Evolutionary conservation across 2,888 invertebrate genomes (phyloP).

Genomic region (Dolichomitus sp.): DNA sequence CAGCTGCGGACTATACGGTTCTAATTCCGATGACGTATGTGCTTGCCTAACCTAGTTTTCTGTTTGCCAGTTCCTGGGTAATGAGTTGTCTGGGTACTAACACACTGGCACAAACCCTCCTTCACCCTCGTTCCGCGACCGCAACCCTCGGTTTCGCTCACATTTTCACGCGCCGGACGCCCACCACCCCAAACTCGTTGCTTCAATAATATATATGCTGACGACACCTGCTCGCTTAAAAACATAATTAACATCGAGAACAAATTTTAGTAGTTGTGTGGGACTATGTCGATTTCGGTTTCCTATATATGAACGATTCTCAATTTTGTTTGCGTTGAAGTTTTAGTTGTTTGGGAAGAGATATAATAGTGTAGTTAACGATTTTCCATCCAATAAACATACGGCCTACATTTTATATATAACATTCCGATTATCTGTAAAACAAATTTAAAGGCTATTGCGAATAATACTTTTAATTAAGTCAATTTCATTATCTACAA

Average conservation of each 20-base stretch:
- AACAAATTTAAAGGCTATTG: not conserved
- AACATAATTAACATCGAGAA: slow-evolving; percentile 50
- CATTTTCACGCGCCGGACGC: slow-evolving; percentile 64
- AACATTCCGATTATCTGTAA: not conserved
- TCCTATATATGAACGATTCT: not conserved
- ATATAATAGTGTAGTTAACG: not conserved
- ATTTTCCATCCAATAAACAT: not conserved
- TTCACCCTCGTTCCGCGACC: slow-evolving; percentile 23
- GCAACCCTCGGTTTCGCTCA: slow-evolving; percentile 31
- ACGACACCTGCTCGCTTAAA: slow-evolving; percentile 47
- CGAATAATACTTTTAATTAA: not conserved
- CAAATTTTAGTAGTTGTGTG: not conserved
- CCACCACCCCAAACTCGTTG: slow-evolving; percentile 42
- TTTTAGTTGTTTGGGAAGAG: too few relatives aligned
- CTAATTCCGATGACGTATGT: slow-evolving; percentile 85
- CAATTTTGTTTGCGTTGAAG: not conserved
- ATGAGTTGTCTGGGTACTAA: slow-evolving; percentile 81
- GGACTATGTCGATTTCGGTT: too few relatives aligned
- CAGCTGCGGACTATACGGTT: slow-evolving; percentile 80
- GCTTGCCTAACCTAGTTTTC: slow-evolving; percentile 84
- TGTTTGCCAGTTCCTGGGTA: slow-evolving; percentile 81
- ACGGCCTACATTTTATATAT: not conserved
- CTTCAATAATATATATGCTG: slow-evolving; percentile 32
- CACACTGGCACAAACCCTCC: slow-evolving; percentile 59
- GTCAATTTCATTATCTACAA: not conserved